Base-by-base conservation (phyloP, 1,140 invertebrate species). In the Saccostrea cuccullata region DNA sequence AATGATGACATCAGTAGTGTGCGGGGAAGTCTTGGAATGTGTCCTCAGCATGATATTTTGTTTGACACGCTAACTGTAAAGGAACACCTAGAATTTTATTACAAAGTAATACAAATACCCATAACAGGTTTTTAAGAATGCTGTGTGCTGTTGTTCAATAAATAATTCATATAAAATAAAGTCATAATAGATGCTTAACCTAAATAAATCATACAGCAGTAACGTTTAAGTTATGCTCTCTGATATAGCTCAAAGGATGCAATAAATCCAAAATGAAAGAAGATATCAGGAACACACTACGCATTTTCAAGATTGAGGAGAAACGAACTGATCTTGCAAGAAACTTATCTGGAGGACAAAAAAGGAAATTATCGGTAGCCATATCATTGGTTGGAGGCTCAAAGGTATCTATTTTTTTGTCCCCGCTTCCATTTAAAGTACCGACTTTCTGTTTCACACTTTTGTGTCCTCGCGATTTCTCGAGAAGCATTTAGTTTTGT, bases 21-120 rank as follows among this genome's bases (percentile, higher is more conserved):
- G 0, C 95, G 97, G 36, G 94, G 95, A 55, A 97, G 96, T 88
- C 95, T 98, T 0, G 98, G 98, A 1, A 95, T 98, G 8, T 99
- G 99, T 95, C 98, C 98, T 5, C 99, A 99, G 94, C 98, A 99
- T 93, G 98, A 99, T 95, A 97, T 99, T 88, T 96, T 99, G 0
- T 99, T 99, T 94, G 97, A 98, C 88, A 97, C 97, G 92, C 95
- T 99, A 67, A 99, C 97, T 26, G 98, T 99, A 0, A 95, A 96
- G 47, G 97, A 99, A 95, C 98, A 99, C 95, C 95, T 99, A 15
- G 95, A 97, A 86, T 98, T 99, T 95, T 99, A 98, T 94, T 97
- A 89, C 95, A 96, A 93, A 90, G 93, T 95, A 85, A n/a, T 30
- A 40, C 1, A 8, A 17, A 85, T 30, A 47, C 12, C 13, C 30